A percentile compares a stretch with the other conserved stretches of the same genome.
phyloP scores from a whole-genome alignment of 2,888 invertebrate genomes.

The Sympetrum striolatum region DNA sequence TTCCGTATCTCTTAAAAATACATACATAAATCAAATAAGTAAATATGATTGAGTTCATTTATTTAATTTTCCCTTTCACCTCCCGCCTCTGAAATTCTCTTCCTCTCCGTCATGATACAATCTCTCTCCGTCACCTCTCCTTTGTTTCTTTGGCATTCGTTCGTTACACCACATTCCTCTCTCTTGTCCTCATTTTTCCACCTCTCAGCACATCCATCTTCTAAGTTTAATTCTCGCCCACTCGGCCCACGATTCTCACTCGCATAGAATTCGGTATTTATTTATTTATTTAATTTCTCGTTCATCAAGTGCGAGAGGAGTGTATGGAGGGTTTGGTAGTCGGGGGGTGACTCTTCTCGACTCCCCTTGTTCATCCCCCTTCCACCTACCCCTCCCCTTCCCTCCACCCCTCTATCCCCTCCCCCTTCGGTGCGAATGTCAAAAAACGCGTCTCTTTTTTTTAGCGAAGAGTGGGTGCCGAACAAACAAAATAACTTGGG shows the following conservation, averaged over 20 bases:
- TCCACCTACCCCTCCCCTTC: too few relatives aligned
- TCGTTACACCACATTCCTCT: not conserved
- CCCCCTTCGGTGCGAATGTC: not conserved
- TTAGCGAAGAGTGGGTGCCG: not conserved
- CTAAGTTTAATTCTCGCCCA: not conserved
- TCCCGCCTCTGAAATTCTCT: not conserved
- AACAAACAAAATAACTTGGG: not conserved
- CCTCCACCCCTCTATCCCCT: too few relatives aligned
- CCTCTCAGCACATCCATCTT: not conserved
- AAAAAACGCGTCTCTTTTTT: not conserved
- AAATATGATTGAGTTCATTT: not conserved
- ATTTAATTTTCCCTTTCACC: not conserved
- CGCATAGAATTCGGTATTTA: conserved; percentile 20
- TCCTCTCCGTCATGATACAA: not conserved
- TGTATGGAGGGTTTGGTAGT: too few relatives aligned
- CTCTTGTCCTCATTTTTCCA: not conserved
- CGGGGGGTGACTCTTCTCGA: not conserved
- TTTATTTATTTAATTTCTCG: conserved; percentile 39
- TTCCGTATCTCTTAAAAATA: too few relatives aligned
- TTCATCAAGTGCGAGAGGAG: conserved; percentile 20
- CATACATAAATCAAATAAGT: too few relatives aligned
- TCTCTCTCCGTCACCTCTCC: not conserved
- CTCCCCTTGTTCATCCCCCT: too few relatives aligned
- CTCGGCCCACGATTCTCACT: not conserved
- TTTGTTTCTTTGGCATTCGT: not conserved